These are phyloP conservation scores for Illadopsis cleaveri DNA, from an alignment of 2,113 vertebrate genomes.

Conservation along the genomic window DNA sequence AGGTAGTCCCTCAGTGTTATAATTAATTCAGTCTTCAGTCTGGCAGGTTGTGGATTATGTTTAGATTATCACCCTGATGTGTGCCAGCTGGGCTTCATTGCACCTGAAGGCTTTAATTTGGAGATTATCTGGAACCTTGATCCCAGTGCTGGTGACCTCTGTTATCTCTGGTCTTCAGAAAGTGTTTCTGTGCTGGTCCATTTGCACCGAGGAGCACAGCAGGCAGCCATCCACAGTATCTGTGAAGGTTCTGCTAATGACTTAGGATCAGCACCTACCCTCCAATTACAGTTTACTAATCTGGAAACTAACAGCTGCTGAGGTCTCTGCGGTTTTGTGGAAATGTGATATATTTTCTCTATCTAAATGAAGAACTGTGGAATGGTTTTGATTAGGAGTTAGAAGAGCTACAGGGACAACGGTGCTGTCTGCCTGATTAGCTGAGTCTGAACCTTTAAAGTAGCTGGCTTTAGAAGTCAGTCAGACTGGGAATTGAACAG, in stretches of 20 bases:
- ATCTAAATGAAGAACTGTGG: neutral
- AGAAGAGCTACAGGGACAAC: neutral
- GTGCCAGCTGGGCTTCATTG: slow-evolving; percentile 11
- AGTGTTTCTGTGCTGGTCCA: neutral
- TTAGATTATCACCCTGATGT: slow-evolving; percentile 8
- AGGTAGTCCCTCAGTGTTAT: neutral
- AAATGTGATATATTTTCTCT: neutral
- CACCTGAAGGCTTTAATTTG: slow-evolving; percentile 38
- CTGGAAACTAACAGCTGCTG: slow-evolving; percentile 20
- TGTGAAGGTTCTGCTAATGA: neutral
- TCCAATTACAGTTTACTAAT: slow-evolving; percentile 22
- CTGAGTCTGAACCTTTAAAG: neutral
- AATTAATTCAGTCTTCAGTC: neutral
- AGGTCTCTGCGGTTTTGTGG: neutral
- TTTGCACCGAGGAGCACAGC: neutral
- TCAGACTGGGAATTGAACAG: neutral
- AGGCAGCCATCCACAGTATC: neutral
- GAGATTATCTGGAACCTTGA: slow-evolving; percentile 15
- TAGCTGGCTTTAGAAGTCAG: neutral
- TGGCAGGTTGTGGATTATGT: neutral
- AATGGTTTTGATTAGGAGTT: neutral
- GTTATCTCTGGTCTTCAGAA: slow-evolving; percentile 45
- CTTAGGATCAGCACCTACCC: neutral
- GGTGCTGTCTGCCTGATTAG: neutral
- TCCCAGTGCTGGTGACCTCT: slow-evolving; percentile 11